Evolutionary conservation across 2,113 vertebrate genomes (phyloP), one percentile per base, ranked within the genome.

Genomic region (Neolamprologus caudopunctatus): DNA sequence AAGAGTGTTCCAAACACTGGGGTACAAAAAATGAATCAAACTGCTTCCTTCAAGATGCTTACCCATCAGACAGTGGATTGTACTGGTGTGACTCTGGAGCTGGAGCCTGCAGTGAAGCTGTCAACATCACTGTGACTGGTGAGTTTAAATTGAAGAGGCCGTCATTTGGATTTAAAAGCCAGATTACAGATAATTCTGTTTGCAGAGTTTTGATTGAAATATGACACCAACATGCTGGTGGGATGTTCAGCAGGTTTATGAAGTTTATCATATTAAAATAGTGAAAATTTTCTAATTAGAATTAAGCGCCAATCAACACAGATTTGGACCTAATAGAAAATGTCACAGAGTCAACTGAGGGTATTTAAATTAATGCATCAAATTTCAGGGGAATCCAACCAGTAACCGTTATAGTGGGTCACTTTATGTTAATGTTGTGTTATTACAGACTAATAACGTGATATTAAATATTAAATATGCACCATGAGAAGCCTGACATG

Each of bases 11-110:
- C 1, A 50, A 14, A 63, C 14, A 8, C 6, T 83, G 82, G 82
- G 82, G 82, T 1, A 3, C 37, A 53, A 73, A 51, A 73, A 83
- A 55, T n/a, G 61, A 24, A 19, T 83, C 63, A 4, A 11, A 42
- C 8, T 82, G 85, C 40, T 10, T 11, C 9, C 4, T 87, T 3
- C 14, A 37, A 3, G 8, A 37, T 6, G 37, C 73, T 19, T 87
- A 82, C 35, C 13, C 33, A 5, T 1, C 1, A 9, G 85, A 87
- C 31, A 37, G 63, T 28, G 85, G 85, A 9, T 9, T 75, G 45
- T 87, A 87, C 66, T 87, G 85, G 85, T 87, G 85, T 87, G 80
- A 82, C 45, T 82, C 3, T 61, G 85, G 19, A 82, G 53, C n/a
- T 28, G 85, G 53, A 75, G 2, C 17, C 1, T 71, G 80, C 51